Conservation (phyloP, 1,140 invertebrate genomes). For the Sarcophaga peregrina region DNA sequence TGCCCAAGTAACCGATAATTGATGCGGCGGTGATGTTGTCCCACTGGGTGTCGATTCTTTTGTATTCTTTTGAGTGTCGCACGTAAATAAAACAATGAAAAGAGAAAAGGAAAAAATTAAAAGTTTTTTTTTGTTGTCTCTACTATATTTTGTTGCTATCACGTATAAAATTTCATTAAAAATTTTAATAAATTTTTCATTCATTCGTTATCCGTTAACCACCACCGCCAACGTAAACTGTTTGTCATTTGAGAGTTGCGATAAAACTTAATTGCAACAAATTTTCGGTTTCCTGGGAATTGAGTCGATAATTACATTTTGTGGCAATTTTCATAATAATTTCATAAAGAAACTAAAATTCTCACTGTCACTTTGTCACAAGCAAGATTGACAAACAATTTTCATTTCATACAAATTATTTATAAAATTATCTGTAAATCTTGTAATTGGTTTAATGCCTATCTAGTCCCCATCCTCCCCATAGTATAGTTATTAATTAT, state of each 20-base stretch:
- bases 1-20: conserved; percentile 65
- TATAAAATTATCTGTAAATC: background rate
- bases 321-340: background rate
- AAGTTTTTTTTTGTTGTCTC: background rate
- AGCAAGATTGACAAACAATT: background rate
- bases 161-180: background rate
- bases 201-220: background rate
- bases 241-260: background rate
- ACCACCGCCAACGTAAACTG: background rate
- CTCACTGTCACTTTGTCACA: background rate
- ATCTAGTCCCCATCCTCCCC: no score
- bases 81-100: background rate
- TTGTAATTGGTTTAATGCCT: background rate
- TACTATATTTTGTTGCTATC: no score
- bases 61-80: conserved; percentile 24
- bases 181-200: background rate
- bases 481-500: no score
- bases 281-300: background rate
- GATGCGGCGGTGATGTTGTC: conserved; percentile 53
- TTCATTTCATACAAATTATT: background rate
- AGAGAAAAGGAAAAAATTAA: conserved; percentile 20
- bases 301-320: background rate
- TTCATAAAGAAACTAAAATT: conserved; percentile 4
- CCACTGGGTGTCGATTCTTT: conserved; percentile 33
- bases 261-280: conserved; percentile 6